Percentiles rank a stretch among this genome's conserved stretches.
These are phyloP conservation scores for Monomorium pharaonis DNA, from an alignment of 1,140 invertebrate species.

Conservation along the genomic window DNA sequence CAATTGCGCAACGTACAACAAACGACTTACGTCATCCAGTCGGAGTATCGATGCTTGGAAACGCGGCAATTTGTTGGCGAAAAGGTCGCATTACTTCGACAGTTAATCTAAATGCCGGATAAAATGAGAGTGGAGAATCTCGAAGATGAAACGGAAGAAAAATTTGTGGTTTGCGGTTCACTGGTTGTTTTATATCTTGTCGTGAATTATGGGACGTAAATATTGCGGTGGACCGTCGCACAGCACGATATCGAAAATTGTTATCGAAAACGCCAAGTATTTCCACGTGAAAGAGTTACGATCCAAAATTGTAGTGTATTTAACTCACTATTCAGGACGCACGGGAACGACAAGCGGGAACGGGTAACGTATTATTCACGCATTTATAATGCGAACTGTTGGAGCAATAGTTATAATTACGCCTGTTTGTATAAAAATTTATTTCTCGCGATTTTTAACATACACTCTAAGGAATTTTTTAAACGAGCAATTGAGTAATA, in stretches of 20 bases:
- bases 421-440: neutral
- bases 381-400: conserved; percentile 3
- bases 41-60: conserved; percentile 23
- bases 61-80: neutral
- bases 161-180: neutral
- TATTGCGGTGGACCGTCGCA: neutral
- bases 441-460: neutral
- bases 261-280: conserved; percentile 21
- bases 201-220: conserved; percentile 21
- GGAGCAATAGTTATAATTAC: neutral
- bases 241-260: neutral
- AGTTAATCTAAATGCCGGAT: conserved; percentile 39
- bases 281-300: neutral
- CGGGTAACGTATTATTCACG: neutral
- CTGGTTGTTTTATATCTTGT: neutral
- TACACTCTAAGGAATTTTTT: neutral
- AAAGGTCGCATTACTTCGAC: conserved; percentile 14
- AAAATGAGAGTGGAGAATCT: neutral
- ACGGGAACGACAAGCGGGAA: neutral
- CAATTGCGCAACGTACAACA: conserved; percentile 66
- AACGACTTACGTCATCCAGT: neutral
- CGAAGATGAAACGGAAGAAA: conserved; percentile 6
- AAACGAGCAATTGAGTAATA: neutral
- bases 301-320: neutral
- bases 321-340: neutral